Percentiles rank a stretch among this genome's conserved stretches.
These are phyloP conservation scores for Graphium colonna DNA, from an alignment of 2,888 invertebrate species.

Conservation along the genomic window DNA sequence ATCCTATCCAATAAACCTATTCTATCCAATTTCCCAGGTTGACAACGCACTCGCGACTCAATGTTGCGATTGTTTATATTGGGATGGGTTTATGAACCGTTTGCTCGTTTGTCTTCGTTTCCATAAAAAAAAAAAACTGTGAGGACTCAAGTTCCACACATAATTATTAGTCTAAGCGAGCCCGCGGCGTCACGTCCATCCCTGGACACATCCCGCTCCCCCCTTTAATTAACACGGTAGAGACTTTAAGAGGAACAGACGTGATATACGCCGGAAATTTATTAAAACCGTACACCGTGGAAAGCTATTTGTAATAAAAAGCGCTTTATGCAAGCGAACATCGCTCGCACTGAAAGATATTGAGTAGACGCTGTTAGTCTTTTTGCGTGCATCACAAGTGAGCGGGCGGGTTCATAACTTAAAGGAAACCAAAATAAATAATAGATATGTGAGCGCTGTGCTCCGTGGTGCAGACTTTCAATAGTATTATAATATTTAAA, in stretches of 20 bases:
- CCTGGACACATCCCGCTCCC: constrained; percentile 19
- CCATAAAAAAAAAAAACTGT: no score
- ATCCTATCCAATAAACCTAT: no score
- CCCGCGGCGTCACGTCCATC: constrained; percentile 31
- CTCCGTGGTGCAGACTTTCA: constrained; percentile 12
- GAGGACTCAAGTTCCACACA: no score
- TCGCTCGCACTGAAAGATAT: constrained; percentile 13
- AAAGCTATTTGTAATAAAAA: constrained; percentile 45
- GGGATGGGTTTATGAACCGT: no score
- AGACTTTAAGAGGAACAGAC: constrained; percentile 40
- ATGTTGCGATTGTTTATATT: no score
- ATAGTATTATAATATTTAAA: no score
- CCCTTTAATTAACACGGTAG: constrained; percentile 57
- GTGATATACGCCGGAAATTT: constrained; percentile 51
- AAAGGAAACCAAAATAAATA: constrained; percentile 24
- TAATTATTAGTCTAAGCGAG: constrained; percentile 22
- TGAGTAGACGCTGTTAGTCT: constrained; percentile 16
- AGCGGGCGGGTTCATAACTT: constrained; percentile 14
- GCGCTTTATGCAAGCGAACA: constrained; percentile 28
- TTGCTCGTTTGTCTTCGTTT: no score
- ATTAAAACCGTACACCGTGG: constrained; percentile 43
- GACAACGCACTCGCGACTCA: no score
- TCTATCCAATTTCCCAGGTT: no score
- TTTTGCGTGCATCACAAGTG: constrained; percentile 13
- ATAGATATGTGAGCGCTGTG: constrained; percentile 25